Base-by-base conservation (phyloP, 2,888 invertebrate genomes). In the Elysia crispata region DNA sequence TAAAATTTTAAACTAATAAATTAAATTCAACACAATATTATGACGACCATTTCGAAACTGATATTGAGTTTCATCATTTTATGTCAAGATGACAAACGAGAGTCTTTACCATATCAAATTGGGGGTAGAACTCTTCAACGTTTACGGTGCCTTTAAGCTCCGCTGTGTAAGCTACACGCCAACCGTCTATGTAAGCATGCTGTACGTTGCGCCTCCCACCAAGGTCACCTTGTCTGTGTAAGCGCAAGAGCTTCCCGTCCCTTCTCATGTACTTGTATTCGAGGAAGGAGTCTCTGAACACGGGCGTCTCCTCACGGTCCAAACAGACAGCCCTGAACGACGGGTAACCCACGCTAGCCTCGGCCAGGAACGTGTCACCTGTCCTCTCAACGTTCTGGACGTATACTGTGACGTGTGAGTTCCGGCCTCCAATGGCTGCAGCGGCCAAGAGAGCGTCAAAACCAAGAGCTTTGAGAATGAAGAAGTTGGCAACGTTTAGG, bases 201-300 rank as follows among this genome's bases (percentile, higher is more conserved):
- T 41, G 5, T 1, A 77, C 30, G 41, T 41, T 41, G 3, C 41
- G 41, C 41, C 41, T 6, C 3, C 41, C 3, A 11, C 41, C 41
- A 13, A 54, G 64, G 50, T 83, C 83, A n/a, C 83, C 83, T 25
- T 83, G 72, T 1, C 84, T 77, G 64, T 84, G 85, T 82, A 84
- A 78, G 23, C 84, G 81, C 6, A 83, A 54, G 11, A 83, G 73
- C 74, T 79, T 79, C 0, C 81, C 84, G 11, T 81, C 81, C 28
- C 77, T 28, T 18, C 76, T 81, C 1, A 85, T 77, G 72, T 80
- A 85, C 62, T 85, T 85, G 69, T 84, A 85, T 64, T 84, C 83
- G 18, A 85, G 76, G 41, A 82, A 84, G 15, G 84, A 83, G 23
- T 83, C 80, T 13, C 77, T 20, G 30, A 64, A 84, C 18, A 78